These are phyloP conservation scores for Oxyruncus cristatus DNA, from an alignment of 2,113 vertebrate genomes.

Conservation along the genomic window DNA sequence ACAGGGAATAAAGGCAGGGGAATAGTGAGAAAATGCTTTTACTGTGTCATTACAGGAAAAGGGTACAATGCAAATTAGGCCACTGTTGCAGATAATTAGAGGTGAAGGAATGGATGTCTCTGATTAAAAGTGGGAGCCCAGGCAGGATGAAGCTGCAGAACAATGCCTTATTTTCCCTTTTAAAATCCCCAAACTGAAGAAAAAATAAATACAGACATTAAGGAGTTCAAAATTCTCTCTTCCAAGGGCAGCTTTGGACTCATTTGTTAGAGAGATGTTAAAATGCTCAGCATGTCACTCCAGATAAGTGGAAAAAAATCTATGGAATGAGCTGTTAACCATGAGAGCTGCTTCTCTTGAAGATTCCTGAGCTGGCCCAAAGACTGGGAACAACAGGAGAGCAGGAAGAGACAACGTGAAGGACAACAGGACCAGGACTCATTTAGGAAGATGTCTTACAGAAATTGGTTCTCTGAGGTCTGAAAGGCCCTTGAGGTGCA, in stretches of 20 bases:
- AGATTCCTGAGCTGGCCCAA: background rate
- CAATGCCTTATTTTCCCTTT: background rate
- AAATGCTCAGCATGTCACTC: background rate
- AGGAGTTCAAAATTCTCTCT: background rate
- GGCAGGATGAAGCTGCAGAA: background rate
- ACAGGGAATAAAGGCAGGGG: background rate
- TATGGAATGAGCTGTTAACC: rapidly evolving
- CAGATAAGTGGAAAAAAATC: background rate
- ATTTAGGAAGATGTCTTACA: background rate
- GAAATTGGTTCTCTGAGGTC: background rate
- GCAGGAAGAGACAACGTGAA: background rate
- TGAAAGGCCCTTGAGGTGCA: background rate
- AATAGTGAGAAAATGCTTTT: slow-evolving; percentile 10
- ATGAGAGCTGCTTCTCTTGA: background rate
- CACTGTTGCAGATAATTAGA: background rate
- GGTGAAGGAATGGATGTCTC: background rate
- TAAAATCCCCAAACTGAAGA: background rate
- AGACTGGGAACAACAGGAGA: background rate
- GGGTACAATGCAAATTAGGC: background rate
- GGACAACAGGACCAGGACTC: background rate
- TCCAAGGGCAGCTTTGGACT: background rate
- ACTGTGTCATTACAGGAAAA: background rate
- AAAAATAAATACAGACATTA: background rate
- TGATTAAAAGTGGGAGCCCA: background rate
- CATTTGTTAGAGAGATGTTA: background rate